Percentiles rank a stretch among this genome's conserved stretches.
Evolutionary conservation across 2,888 invertebrate species (phyloP).

Genomic region (Pammene fasciana): DNA sequence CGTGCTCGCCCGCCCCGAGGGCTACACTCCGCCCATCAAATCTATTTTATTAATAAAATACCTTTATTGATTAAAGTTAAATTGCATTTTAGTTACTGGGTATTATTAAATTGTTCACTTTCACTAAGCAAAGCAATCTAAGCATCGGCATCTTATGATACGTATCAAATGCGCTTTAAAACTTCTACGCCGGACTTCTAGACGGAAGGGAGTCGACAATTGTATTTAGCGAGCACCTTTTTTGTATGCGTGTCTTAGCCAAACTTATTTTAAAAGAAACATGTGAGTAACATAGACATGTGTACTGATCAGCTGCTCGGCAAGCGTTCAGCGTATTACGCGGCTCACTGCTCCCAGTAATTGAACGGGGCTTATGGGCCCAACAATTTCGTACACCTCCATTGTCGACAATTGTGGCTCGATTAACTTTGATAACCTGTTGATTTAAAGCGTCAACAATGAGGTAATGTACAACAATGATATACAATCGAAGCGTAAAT

Average conservation of each 20-base stretch:
- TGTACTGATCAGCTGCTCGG: slow-evolving; percentile 40
- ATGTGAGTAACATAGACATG: not conserved
- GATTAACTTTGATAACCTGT: slow-evolving; percentile 59
- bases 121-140: too few relatives aligned
- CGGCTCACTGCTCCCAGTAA: slow-evolving; percentile 69
- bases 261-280: slow-evolving; percentile 3
- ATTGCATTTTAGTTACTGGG: slow-evolving; percentile 2
- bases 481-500: slow-evolving; percentile 52
- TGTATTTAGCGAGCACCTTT: too few relatives aligned
- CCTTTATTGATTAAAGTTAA: slow-evolving; percentile 30
- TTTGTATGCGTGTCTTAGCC: too few relatives aligned
- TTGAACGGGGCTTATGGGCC: slow-evolving; percentile 58
- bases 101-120: not conserved
- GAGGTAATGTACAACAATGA: slow-evolving; percentile 49
- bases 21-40: slow-evolving; percentile 54
- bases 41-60: slow-evolving; percentile 41
- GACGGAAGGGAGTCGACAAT: too few relatives aligned
- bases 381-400: slow-evolving; percentile 58
- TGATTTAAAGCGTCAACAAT: slow-evolving; percentile 59
- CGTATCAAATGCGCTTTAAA: too few relatives aligned
- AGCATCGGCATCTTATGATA: too few relatives aligned
- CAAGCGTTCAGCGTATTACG: slow-evolving; percentile 64
- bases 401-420: slow-evolving; percentile 46
- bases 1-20: slow-evolving; percentile 59
- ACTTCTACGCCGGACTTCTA: too few relatives aligned